Base-by-base conservation (phyloP, 1,140 invertebrate species). In the Teleopsis dalmanni region DNA sequence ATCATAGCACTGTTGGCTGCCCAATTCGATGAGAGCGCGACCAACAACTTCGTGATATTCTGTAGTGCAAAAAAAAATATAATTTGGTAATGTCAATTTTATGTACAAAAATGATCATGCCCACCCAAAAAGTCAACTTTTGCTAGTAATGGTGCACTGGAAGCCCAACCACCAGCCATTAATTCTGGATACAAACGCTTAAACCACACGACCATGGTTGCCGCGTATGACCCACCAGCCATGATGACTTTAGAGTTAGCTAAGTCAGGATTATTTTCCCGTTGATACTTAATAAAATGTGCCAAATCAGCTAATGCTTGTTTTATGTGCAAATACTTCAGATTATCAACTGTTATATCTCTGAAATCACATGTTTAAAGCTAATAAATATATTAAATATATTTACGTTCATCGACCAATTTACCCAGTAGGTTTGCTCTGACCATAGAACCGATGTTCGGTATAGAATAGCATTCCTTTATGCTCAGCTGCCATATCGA, bases 201-300 rank as follows among this genome's bases (percentile, higher is more conserved):
- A 35, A 84, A 77, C 87, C 87, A 91, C 10, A 83, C 75, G 10
- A 82, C 83, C 73, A 91, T 78, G 22, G 77, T 81, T 47, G 84
- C 88, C n/a, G 87, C 79, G 59, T 92, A 92, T 6, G 87, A 90
- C 19, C 87, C 85, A 19, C 88, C 88, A 52, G 84, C 81, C n/a
- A 81, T 73, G 41, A 87, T 58, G 0, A 70, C 61, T 36, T 62
- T 63, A 0, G 66, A 65, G 19, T 62, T 43, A 27, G 57, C 58
- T 29, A 79, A 56, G 11, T 64, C 65, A 9, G 59, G 53, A 19
- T 57, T 52, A 5, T 57, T 58, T 10, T 71, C 52, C 53, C 81
- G 83, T 3, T 78, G 68, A 22, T 66, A 71, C 7, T 73, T 55
- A 23, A 87, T 83, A 53, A 90, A 85, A 57, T 80, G 76, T 2